A percentile compares a stretch with the other conserved stretches of the same genome.
Evolutionary conservation across 2,797 vertebrate genomes (phyloP).

Genomic region (Lycodopsis pacificus): DNA sequence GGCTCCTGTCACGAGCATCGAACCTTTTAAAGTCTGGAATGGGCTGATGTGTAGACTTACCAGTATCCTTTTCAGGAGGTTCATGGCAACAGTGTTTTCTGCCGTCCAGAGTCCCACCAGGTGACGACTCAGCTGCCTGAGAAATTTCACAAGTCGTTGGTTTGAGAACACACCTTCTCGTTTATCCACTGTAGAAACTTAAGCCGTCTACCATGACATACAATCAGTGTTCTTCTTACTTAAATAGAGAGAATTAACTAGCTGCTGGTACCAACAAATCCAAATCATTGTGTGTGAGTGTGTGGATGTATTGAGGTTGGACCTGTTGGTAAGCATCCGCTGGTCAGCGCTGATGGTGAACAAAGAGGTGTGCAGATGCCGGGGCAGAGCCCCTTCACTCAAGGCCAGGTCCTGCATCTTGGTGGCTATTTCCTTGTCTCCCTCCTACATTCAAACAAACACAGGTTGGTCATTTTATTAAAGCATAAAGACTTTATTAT

Average conservation of each 20-base stretch:
- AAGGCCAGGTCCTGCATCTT: constrained; percentile 99
- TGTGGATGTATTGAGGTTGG: constrained; percentile 49
- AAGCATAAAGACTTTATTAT: background rate
- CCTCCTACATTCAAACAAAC: constrained; percentile 86
- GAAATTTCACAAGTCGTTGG: background rate
- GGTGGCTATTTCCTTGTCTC: constrained; percentile 98
- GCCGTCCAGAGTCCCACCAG: constrained; percentile 98
- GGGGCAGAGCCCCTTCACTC: constrained; percentile 97
- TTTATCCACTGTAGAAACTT: background rate
- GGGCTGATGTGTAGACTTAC: constrained; percentile 72
- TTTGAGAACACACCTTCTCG: background rate
- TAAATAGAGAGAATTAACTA: background rate
- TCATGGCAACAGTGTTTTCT: constrained; percentile 94
- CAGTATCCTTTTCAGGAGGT: constrained; percentile 97
- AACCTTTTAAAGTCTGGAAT: constrained; percentile 6
- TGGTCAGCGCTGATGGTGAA: constrained; percentile 98
- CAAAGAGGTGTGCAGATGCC: constrained; percentile 96
- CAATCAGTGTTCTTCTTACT: background rate
- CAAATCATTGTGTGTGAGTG: background rate
- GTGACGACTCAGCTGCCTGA: constrained; percentile 97
- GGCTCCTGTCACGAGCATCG: constrained; percentile 31
- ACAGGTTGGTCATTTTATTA: background rate
- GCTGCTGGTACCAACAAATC: background rate
- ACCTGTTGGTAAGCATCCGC: constrained; percentile 99
- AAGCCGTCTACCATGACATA: background rate